Base-by-base conservation (phyloP, 1,140 invertebrate genomes). In the Scaptomyza montana region DNA sequence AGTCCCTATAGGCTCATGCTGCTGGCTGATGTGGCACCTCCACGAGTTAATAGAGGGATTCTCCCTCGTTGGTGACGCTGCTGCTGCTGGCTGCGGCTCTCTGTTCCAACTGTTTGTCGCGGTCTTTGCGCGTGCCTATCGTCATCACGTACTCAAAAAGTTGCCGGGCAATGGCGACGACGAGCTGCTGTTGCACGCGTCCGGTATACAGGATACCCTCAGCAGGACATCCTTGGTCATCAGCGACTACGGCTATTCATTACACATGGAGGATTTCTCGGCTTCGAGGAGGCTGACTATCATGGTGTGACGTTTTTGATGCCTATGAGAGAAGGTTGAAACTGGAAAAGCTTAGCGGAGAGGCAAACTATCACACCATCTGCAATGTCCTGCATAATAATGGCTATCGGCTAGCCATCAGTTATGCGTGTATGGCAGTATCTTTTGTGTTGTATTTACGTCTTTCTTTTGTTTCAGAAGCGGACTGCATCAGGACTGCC, bases 221-320 rank as follows among this genome's bases (percentile, higher is more conserved):
- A 97, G 90, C 95, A 96, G 89, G 96, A 97, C 87, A 93, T 97
- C 46, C 92, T 97, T 45, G 95, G 95, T 54, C 96, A 97, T 90
- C 93, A 93, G 12, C 95, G 95, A 77, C 93, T 96, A 7, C 92
- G 93, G 63, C 95, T 95, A 7, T 97, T 97, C 86, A 94, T 97
- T 8, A 96, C 95, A 2, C 96, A 97, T 87, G 95, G 96, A 10
- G 96, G 96, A 28, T 90, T 97, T 5, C 93, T 96, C 51, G 96
- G 96, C 73, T 36, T 1, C 16, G 0, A 16, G 16, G 16, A 16
- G 16, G 1, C 16, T 16, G 16, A 16, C 0, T 16, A 94, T 90
- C 95, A 96, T 80, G 96, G 94, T 5, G 94, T 96, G 0, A 96
- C 96, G 3, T 94, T 96, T 2, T 93, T 96, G 94, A 95, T 62